Percentiles rank a stretch among this genome's conserved stretches.
Conservation (phyloP, 2,113 vertebrate genomes). For the Oryzias melastigma region DNA sequence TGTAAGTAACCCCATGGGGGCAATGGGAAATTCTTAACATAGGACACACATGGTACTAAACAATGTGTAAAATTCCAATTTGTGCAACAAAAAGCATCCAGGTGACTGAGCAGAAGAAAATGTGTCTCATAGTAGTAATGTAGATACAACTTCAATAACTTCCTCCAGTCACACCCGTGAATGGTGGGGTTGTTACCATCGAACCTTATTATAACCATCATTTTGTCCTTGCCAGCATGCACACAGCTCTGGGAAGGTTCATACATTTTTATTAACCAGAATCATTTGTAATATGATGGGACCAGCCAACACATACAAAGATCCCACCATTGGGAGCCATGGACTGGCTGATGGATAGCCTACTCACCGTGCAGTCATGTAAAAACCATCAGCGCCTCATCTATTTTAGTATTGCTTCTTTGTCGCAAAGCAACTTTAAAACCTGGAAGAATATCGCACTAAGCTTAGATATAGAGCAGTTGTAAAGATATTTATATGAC, state of each 20-base stretch:
- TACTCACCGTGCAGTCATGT: constrained; percentile 31
- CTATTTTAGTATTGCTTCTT: constrained; percentile 29
- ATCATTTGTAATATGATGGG: constrained; percentile 28
- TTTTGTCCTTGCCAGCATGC: neutral
- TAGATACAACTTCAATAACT: neutral
- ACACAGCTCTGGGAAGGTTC: neutral
- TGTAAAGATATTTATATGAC: constrained; percentile 1
- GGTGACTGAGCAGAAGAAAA: constrained; percentile 23
- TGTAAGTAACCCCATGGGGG: constrained; percentile 57
- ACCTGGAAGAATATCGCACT: constrained; percentile 10
- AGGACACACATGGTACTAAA: neutral
- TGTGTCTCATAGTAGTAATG: neutral
- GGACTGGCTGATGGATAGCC: constrained; percentile 71
- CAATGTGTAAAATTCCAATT: neutral
- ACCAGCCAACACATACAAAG: constrained; percentile 17
- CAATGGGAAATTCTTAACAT: constrained; percentile 13
- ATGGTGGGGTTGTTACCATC: constrained; percentile 5
- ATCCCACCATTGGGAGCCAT: constrained; percentile 54
- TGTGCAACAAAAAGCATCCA: neutral
- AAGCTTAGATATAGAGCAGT: constrained; percentile 11
- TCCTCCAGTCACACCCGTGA: neutral
- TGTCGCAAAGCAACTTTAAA: constrained; percentile 21
- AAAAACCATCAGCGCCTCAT: constrained; percentile 49
- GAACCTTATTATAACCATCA: neutral
- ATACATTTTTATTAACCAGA: constrained; percentile 37